Conservation (phyloP, 1,140 invertebrate genomes). For the Meteorus sp. region DNA sequence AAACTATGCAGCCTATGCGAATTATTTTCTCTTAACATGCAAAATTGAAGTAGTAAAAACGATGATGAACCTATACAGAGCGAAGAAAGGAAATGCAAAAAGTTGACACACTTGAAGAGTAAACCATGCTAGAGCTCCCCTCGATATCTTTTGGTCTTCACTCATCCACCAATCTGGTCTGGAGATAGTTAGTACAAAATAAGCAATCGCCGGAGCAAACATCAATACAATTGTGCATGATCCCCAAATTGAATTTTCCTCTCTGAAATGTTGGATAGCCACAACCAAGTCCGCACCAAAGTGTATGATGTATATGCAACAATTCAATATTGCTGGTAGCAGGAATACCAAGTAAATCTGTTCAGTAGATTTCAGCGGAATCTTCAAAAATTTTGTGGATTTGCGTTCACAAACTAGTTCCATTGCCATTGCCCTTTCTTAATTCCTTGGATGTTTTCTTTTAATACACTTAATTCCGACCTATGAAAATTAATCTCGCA, state of each 20-base stretch:
- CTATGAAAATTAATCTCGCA: too few species aligned
- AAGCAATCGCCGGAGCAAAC: slow-evolving; percentile 59
- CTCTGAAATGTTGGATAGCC: slow-evolving; percentile 55
- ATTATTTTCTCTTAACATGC: background rate
- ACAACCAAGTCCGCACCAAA: slow-evolving; percentile 58
- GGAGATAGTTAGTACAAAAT: slow-evolving; percentile 62
- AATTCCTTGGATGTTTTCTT: too few species aligned
- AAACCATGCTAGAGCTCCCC: slow-evolving; percentile 59
- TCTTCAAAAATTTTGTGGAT: slow-evolving; percentile 38
- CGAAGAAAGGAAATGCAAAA: slow-evolving; percentile 67
- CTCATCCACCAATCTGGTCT: slow-evolving; percentile 61
- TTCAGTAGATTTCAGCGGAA: slow-evolving; percentile 58
- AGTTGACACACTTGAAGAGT: slow-evolving; percentile 61
- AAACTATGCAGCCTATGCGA: background rate
- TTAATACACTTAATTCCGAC: too few species aligned
- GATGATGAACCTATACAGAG: slow-evolving; percentile 67
- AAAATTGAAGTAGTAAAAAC: background rate
- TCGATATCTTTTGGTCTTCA: slow-evolving; percentile 46
- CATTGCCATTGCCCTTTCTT: slow-evolving; percentile 24
- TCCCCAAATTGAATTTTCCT: slow-evolving; percentile 56
- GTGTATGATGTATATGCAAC: slow-evolving; percentile 54
- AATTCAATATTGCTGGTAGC: slow-evolving; percentile 52
- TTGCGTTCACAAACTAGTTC: slow-evolving; percentile 38
- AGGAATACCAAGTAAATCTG: slow-evolving; percentile 57
- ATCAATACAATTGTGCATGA: slow-evolving; percentile 59